Base-by-base conservation (phyloP, 2,888 invertebrate genomes). In the Xestobium rufovillosum region DNA sequence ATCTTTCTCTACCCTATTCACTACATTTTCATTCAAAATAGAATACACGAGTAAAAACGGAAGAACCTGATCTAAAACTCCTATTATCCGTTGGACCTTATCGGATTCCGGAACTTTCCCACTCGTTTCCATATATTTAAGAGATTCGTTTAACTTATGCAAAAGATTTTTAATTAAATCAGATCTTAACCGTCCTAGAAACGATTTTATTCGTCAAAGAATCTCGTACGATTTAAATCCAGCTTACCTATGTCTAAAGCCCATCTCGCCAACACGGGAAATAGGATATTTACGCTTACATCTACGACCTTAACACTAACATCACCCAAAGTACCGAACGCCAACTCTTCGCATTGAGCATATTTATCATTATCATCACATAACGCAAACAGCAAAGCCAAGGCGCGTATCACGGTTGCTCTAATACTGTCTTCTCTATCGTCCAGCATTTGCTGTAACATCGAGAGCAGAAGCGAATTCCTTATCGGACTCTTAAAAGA, bases 361-460 rank as follows among this genome's bases (percentile, higher is more conserved):
- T 78, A 80, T 61, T 81, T 82, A 52, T 80, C 76, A 14, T 63
- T 57, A 61, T 80, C 79, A 49, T 74, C 71, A 59, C 80, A 75
- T 37, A 75, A 69, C n/a, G 74, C 71, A 28, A 76, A 67, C 15
- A 81, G 63, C 3, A 79, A 58, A 1, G 78, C 71, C 15, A 82
- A 62, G 52, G 77, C 78, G 48, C 68, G 68, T 3, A 80, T 69
- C 4, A 75, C 75, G n/a, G 73, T 71, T 42, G 70, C 72, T 43
- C 80, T 61, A 2, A 82, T 79, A 31, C 61, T 54, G 14, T 76
- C 71, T 45, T 77, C 76, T 46, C 73, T 72, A 52, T 83, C 83
- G 47, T 81, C 80, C 36, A 80, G 57, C 75, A 83, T 75, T 65
- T 83, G 82, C 52, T 80, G 78, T 23, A 83, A 61, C 74, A 83